These are phyloP conservation scores for Fratercula arctica DNA, from an alignment of 2,797 vertebrate species.

Conservation along the genomic window DNA sequence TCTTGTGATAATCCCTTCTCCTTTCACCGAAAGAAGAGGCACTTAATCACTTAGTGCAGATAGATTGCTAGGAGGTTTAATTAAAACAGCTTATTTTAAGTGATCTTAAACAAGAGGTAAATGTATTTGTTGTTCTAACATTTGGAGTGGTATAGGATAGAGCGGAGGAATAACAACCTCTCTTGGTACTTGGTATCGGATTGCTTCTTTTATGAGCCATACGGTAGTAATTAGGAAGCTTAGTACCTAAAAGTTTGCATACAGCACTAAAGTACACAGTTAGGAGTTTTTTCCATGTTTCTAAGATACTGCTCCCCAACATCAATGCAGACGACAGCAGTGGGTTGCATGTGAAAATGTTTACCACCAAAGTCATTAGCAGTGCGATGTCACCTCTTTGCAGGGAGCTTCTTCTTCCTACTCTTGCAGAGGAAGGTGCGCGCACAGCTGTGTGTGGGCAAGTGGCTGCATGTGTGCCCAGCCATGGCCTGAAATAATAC, in stretches of 20 bases:
- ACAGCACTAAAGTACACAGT: not conserved
- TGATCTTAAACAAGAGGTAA: constrained; percentile 59
- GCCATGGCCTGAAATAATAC: not conserved
- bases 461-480: not conserved
- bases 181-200: constrained; percentile 28
- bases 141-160: constrained; percentile 36
- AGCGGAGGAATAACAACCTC: constrained; percentile 44
- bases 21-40: constrained; percentile 34
- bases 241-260: constrained; percentile 31
- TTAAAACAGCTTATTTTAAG: constrained; percentile 66
- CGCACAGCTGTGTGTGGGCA: not conserved
- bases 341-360: not conserved
- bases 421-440: not conserved
- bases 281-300: not conserved
- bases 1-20: constrained; percentile 34
- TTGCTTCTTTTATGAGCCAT: constrained; percentile 70
- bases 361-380: not conserved
- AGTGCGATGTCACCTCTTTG: not conserved
- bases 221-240: constrained; percentile 65
- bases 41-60: constrained; percentile 63
- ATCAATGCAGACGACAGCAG: not conserved
- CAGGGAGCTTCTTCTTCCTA: not conserved
- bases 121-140: constrained; percentile 65
- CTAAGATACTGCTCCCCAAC: not conserved
- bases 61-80: constrained; percentile 51